Base-by-base conservation (phyloP, 2,888 invertebrate species). In the Zhengitettix transpicula region DNA sequence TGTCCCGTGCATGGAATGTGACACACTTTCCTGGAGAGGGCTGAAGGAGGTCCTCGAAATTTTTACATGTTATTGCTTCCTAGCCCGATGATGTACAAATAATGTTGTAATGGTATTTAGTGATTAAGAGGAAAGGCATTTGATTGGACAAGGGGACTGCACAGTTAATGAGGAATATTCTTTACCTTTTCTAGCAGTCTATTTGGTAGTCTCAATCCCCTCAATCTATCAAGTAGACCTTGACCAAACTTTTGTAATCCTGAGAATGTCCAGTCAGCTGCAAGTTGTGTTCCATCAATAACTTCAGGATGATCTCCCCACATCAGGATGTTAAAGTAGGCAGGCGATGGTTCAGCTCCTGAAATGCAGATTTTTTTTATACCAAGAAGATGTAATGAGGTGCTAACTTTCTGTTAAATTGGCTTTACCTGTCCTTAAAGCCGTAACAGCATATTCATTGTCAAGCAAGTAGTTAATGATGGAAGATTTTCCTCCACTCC, bases 401-500 rank as follows among this genome's bases (percentile, higher is more conserved):
- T 14, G 9, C 10, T 56, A 14, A 56, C 41, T 56, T 53, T 16
- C 54, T 28, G 59, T 56, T 53, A 51, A 51, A 44, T 15, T 9
- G 14, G 16, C 40, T 65, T 69, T 77, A 92, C 94, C 94, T 72
- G 93, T 91, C 76, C 90, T 82, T 65, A 94, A 75, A 61, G 92
- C 85, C 72, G 85, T 84, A 66, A 85, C 81, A 41, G 85, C 87
- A 71, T 89, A 89, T 72, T 94, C 92, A 65, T 89, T 85, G 63
- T 90, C 88, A 52, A 92, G 81, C 65, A 96, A 77, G 74, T 96
- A 95, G 74, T 96, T 96, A 64, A 95, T 84, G 66, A 94, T 90
- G 58, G 92, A 87, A 1, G 94, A 93, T 76, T 96, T 96, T 64
- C 96, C 96, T 61, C 94, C 93, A 69, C 93, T 93, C 91, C 94